Evolutionary conservation across 37 sponge, comb jelly and placozoan genomes (phyloP).

Genomic region (Trichoplax adhaerens): DNA sequence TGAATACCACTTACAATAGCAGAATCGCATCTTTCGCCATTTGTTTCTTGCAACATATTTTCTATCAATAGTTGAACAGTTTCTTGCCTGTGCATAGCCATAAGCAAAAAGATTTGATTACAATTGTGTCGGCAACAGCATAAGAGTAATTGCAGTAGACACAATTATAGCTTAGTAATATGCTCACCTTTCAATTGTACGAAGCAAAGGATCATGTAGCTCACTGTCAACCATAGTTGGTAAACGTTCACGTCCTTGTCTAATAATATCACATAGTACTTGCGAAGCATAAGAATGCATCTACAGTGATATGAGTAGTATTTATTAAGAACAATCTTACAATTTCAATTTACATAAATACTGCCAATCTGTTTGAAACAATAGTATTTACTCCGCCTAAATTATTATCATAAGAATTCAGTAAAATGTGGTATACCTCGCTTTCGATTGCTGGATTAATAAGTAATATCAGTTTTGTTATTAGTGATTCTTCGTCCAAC

Average conservation of each 20-base stretch:
- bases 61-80: constrained; percentile 23
- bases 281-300: constrained; percentile 34
- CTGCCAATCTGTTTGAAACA: too few species aligned
- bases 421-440: constrained; percentile 19
- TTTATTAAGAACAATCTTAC: too few species aligned
- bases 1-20: constrained; percentile 39
- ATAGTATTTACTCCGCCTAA: too few species aligned
- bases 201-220: constrained; percentile 35
- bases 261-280: constrained; percentile 53
- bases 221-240: constrained; percentile 9
- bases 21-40: constrained; percentile 11
- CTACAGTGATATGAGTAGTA: too few species aligned
- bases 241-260: constrained; percentile 42
- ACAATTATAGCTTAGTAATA: constrained; percentile 1
- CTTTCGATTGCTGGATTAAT: constrained; percentile 14
- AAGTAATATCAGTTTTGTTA: constrained; percentile 36
- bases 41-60: constrained; percentile 36
- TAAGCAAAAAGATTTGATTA: background rate
- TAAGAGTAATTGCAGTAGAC: background rate
- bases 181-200: constrained; percentile 30
- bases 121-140: background rate
- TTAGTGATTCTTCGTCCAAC: constrained; percentile 41
- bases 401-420: too few species aligned
- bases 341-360: too few species aligned
- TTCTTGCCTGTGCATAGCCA: constrained; percentile 19